phyloP scores from a whole-genome alignment of 2,113 vertebrate genomes.

The Connochaetes taurinus region DNA sequence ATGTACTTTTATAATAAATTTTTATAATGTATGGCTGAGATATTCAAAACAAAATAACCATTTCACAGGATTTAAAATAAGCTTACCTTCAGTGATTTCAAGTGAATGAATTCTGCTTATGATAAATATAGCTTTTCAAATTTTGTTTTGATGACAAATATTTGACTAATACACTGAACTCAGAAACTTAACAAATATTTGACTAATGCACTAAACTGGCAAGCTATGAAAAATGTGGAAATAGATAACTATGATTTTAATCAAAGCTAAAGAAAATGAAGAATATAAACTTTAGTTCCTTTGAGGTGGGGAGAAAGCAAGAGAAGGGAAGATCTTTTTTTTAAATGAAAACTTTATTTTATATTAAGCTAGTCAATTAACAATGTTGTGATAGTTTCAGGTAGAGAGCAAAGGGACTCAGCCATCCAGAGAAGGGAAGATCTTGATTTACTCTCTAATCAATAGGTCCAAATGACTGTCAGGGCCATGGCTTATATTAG shows the following conservation, averaged over 20 bases:
- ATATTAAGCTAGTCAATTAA: not conserved
- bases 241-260: conserved; percentile 10
- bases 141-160: conserved; percentile 25
- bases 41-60: not conserved
- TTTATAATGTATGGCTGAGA: not conserved
- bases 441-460: not conserved
- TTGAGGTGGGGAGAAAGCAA: not conserved
- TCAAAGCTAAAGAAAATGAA: conserved; percentile 21
- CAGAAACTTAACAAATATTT: not conserved
- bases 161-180: not conserved
- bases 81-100: not conserved
- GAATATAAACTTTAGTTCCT: not conserved
- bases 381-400: not conserved
- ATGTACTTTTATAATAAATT: not conserved
- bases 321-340: not conserved
- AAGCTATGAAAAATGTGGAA: not conserved
- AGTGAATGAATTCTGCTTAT: conserved; percentile 19
- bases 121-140: not conserved
- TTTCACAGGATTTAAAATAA: not conserved
- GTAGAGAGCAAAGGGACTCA: not conserved
- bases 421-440: not conserved
- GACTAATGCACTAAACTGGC: not conserved
- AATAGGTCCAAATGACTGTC: too few species aligned
- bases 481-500: not conserved
- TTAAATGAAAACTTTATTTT: not conserved